Evolutionary conservation across 2,888 invertebrate species (phyloP), one percentile per base, ranked within the genome.

Genomic region (Blera fallax): DNA sequence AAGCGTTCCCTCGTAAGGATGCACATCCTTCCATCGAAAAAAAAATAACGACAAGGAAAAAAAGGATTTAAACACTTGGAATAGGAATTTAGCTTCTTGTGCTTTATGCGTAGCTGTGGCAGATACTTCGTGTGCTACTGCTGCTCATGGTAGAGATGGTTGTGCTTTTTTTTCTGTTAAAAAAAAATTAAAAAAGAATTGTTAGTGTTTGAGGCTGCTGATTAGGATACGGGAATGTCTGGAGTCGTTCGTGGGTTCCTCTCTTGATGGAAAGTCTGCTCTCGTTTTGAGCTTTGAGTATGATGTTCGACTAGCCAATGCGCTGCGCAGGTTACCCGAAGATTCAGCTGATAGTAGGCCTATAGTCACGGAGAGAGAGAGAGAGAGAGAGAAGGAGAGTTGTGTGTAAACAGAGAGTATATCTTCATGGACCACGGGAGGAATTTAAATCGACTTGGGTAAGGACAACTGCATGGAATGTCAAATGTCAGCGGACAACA

Each of bases 401-500:
- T n/a, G 48, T 74, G 70, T 76, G 85, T 81, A 81, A 77, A 77
- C 81, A 85, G 81, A 85, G 85, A 81, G 64, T 34, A 32, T n/a
- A 40, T 24, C 0, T 18, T 62, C 5, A 29, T 32, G 56, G 27
- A 52, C 60, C 52, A 48, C 14, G 73, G 18, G 65, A 56, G 65
- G 27, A 29, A 70, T 56, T 64, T 56, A 67, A 64, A 14, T 67
- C 43, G 43, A 69, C 32, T 64, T 80, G 70, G 40, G 58, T 58
- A 76, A 80, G 84, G 79, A 67, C 69, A 56, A 64, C 54, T 84
- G 80, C 58, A 79, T 62, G 27, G 81, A 85, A 85, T 85, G 76
- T 67, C 81, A 85, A 81, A 85, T 85, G 85, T 85, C 81, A 85
- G 54, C 65, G 81, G 85, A 85, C 85, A 85, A 85, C 85, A 85